A percentile compares a stretch with the other conserved stretches of the same genome.
phyloP scores from a whole-genome alignment of 2,113 vertebrate species.

The Anseranas semipalmata region DNA sequence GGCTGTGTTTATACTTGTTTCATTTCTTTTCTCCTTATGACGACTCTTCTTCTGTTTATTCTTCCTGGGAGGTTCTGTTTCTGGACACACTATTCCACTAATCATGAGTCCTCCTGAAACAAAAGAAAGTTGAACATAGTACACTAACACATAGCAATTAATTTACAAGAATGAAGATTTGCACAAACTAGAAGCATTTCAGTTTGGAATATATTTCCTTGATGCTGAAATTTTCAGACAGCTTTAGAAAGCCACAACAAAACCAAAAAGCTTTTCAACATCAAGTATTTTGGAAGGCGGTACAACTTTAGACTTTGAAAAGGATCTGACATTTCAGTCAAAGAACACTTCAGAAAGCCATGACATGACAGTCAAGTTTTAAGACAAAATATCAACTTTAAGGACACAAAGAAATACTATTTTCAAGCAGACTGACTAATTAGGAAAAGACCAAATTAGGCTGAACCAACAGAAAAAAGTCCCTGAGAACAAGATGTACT shows the following conservation, averaged over 20 bases:
- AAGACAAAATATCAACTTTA: not conserved
- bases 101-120: conserved; percentile 70
- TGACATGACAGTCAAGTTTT: not conserved
- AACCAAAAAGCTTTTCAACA: not conserved
- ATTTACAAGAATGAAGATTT: not conserved
- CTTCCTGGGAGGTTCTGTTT: not conserved
- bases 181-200: not conserved
- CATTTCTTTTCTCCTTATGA: not conserved
- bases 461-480: not conserved
- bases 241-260: not conserved
- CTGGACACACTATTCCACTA: conserved; percentile 66
- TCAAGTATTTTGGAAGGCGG: not conserved
- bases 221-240: not conserved
- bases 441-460: not conserved
- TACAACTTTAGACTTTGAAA: not conserved
- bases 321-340: not conserved
- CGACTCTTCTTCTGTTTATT: not conserved
- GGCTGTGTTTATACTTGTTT: conserved; percentile 59
- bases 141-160: not conserved
- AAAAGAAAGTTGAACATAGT: not conserved
- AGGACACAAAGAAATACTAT: not conserved
- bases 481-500: not conserved
- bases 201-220: not conserved
- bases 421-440: not conserved
- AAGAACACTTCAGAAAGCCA: not conserved